phyloP scores from a whole-genome alignment of 2,888 invertebrate genomes.

The Corbicula japonica region DNA sequence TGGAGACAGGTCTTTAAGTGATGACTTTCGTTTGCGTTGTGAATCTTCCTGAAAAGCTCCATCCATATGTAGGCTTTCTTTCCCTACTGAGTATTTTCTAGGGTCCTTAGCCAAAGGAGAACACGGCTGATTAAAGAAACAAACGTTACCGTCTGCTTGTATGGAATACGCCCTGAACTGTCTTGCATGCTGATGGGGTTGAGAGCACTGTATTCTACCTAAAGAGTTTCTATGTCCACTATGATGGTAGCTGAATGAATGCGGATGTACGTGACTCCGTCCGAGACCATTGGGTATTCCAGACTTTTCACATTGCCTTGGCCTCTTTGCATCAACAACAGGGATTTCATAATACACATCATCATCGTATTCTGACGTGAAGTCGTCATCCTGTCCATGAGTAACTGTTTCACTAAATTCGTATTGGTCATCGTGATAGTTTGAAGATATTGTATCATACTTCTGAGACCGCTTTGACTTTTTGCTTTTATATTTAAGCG shows the following conservation, averaged over 20 bases:
- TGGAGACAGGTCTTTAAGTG: slow-evolving; percentile 13
- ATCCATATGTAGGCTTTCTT: slow-evolving; percentile 15
- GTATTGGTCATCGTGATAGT: slow-evolving; percentile 78
- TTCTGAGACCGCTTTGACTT: slow-evolving; percentile 67
- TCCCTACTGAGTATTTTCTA: slow-evolving; percentile 20
- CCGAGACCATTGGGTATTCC: slow-evolving; percentile 40
- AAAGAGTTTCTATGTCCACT: slow-evolving; percentile 46
- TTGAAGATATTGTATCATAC: slow-evolving; percentile 83
- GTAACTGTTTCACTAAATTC: slow-evolving; percentile 82
- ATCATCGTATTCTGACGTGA: slow-evolving; percentile 61
- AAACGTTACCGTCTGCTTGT: slow-evolving; percentile 51
- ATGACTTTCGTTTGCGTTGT: background rate
- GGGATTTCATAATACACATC: slow-evolving; percentile 46
- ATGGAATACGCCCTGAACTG: slow-evolving; percentile 56
- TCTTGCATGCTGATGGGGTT: slow-evolving; percentile 35
- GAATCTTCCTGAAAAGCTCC: slow-evolving; percentile 3
- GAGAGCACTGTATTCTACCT: slow-evolving; percentile 42
- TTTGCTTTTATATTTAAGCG: slow-evolving; percentile 44
- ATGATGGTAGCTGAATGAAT: slow-evolving; percentile 19
- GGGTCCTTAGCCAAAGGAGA: slow-evolving; percentile 49
- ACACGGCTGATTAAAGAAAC: slow-evolving; percentile 46
- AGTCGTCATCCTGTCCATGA: slow-evolving; percentile 77
- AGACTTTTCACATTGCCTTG: slow-evolving; percentile 30
- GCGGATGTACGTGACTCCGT: slow-evolving; percentile 42
- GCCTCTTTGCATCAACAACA: slow-evolving; percentile 24